These are phyloP conservation scores for Tetraodon nigroviridis DNA, from an alignment of 2,113 vertebrate species.

Conservation along the genomic window DNA sequence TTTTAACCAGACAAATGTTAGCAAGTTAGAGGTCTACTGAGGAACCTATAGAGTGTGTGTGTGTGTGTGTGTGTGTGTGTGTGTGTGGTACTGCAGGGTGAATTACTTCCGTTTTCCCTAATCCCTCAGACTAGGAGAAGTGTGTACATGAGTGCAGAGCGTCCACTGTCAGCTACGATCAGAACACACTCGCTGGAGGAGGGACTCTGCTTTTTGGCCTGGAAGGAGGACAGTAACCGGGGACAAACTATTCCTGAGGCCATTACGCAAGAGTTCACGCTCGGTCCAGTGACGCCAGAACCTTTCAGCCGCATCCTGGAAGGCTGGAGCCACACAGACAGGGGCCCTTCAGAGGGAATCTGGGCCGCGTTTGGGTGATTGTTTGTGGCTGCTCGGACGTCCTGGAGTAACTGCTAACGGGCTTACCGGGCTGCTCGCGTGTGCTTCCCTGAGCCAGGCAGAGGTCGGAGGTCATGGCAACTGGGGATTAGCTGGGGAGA, in stretches of 20 bases:
- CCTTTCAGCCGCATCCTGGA: neutral
- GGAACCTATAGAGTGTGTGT: neutral
- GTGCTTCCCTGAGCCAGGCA: slow-evolving; percentile 33
- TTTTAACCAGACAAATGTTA: too few species aligned
- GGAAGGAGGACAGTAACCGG: slow-evolving; percentile 11
- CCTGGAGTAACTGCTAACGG: slow-evolving; percentile 54
- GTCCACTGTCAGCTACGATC: slow-evolving; percentile 23
- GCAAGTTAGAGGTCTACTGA: slow-evolving; percentile 1
- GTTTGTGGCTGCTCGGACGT: slow-evolving; percentile 18
- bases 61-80: too few species aligned
- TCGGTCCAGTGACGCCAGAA: neutral
- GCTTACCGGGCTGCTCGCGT: slow-evolving; percentile 49
- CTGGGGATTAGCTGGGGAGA: slow-evolving; percentile 48
- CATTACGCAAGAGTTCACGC: neutral
- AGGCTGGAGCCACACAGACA: neutral
- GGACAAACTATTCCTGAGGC: slow-evolving; percentile 10
- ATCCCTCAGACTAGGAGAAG: slow-evolving; percentile 26
- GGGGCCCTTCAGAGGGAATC: neutral
- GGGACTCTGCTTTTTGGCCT: slow-evolving; percentile 2
- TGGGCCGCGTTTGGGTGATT: slow-evolving; percentile 7
- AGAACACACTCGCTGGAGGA: slow-evolving; percentile 14
- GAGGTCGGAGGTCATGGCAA: slow-evolving; percentile 41
- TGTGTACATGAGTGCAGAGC: slow-evolving; percentile 22
- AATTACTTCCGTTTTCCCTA: slow-evolving; percentile 11
- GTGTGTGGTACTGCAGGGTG: neutral